Conservation (phyloP, 2,797 vertebrate genomes). For the Mionectes olivaceus region DNA sequence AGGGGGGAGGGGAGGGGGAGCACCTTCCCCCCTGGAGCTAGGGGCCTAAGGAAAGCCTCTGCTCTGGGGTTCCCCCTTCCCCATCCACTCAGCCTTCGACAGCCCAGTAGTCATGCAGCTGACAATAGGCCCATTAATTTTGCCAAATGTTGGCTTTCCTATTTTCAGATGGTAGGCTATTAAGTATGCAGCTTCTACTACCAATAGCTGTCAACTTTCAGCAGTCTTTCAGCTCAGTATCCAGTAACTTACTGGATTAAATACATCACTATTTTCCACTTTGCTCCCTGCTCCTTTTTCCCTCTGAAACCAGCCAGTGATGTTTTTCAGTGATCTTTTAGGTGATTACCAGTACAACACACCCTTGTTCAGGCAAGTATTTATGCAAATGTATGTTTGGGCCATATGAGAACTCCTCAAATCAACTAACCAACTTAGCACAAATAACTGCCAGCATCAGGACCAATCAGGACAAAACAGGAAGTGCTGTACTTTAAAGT, state of each 20-base stretch:
- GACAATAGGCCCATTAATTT: not conserved
- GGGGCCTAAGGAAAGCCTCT: too few species aligned
- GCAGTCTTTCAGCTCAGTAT: not conserved
- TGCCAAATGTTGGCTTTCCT: not conserved
- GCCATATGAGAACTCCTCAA: not conserved
- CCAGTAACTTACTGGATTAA: not conserved
- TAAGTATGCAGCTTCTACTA: not conserved
- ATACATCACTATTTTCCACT: not conserved
- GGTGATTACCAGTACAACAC: not conserved
- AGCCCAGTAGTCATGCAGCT: not conserved
- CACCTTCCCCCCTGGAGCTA: too few species aligned
- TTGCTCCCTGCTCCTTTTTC: not conserved
- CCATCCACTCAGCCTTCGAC: too few species aligned
- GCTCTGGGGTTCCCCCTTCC: too few species aligned
- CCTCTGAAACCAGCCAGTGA: not conserved
- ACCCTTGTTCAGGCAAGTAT: not conserved
- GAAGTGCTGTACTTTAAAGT: not conserved
- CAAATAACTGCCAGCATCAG: not conserved
- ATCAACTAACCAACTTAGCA: not conserved
- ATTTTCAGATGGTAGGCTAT: not conserved
- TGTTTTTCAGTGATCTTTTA: not conserved
- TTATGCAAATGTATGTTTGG: not conserved
- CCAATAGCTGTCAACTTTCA: not conserved
- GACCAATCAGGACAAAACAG: not conserved
- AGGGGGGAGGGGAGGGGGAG: too few species aligned